Evolutionary conservation across 2,113 vertebrate genomes (phyloP).

Genomic region (Orcinus orca): DNA sequence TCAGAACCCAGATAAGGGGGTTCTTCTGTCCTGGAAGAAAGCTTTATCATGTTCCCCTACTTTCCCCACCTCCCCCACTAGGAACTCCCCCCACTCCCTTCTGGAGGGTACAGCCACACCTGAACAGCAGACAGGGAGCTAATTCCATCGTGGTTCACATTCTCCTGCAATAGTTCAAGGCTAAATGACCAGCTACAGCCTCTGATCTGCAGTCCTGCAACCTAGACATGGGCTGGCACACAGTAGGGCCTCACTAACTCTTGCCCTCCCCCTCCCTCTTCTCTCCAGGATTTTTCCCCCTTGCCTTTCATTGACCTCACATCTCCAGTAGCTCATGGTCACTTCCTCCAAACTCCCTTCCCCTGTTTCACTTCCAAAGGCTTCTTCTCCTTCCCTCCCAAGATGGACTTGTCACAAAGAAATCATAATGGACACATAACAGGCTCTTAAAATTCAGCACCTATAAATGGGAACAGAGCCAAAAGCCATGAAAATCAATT

Average conservation of each 20-base stretch:
- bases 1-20: not conserved
- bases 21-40: not conserved
- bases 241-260: not conserved
- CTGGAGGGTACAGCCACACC: not conserved
- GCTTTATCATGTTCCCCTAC: not conserved
- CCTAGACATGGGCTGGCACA: not conserved
- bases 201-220: not conserved
- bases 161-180: not conserved
- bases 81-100: not conserved
- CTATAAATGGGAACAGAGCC: constrained; percentile 13
- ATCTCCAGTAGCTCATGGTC: not conserved
- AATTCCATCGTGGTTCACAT: accelerated
- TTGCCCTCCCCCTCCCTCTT: not conserved
- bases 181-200: not conserved
- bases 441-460: constrained; percentile 35
- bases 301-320: not conserved
- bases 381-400: not conserved
- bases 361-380: not conserved
- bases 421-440: not conserved
- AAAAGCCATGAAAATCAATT: constrained; percentile 46
- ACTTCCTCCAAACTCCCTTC: not conserved
- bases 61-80: accelerated
- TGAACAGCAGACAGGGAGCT: accelerated
- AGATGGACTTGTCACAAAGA: not conserved
- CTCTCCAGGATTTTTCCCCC: not conserved